Conservation (phyloP, 1,140 invertebrate genomes). For the Phocides pigmalion region DNA sequence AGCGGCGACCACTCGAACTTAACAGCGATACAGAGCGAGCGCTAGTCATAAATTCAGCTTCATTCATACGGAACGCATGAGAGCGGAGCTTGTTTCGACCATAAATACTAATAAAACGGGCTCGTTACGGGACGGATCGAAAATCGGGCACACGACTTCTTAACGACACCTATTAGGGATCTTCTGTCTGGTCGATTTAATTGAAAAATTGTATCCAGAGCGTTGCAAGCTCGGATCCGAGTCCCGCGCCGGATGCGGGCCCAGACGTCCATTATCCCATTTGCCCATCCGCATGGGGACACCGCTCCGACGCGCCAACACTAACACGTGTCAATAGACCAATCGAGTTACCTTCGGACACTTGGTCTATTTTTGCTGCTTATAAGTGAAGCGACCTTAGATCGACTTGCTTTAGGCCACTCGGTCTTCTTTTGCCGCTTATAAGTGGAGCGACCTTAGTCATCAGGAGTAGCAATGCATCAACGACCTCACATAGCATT, state of each 20-base stretch:
- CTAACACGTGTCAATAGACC: slow-evolving; percentile 77
- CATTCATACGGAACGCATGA: slow-evolving; percentile 64
- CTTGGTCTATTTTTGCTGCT: background rate
- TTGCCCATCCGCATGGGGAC: slow-evolving; percentile 81
- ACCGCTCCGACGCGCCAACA: slow-evolving; percentile 46
- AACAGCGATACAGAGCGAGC: slow-evolving; percentile 56
- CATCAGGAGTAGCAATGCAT: too few species aligned
- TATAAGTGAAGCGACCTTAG: too few species aligned
- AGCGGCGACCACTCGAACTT: slow-evolving; percentile 52
- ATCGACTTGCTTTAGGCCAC: too few species aligned
- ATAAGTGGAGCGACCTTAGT: too few species aligned
- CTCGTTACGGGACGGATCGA: slow-evolving; percentile 80
- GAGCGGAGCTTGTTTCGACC: slow-evolving; percentile 66
- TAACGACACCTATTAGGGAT: slow-evolving; percentile 83
- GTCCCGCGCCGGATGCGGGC: slow-evolving; percentile 80
- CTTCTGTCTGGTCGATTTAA: slow-evolving; percentile 82
- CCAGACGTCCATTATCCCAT: slow-evolving; percentile 83
- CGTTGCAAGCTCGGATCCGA: slow-evolving; percentile 79
- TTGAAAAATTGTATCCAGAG: slow-evolving; percentile 83
- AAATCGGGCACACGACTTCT: slow-evolving; percentile 82
- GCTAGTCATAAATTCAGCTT: slow-evolving; percentile 75
- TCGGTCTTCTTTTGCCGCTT: background rate
- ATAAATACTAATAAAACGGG: slow-evolving; percentile 83
- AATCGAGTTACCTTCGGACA: slow-evolving; percentile 42
- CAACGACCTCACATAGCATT: too few species aligned